Evolutionary conservation across 2,888 invertebrate species (phyloP).

Genomic region (Dusona sp.): DNA sequence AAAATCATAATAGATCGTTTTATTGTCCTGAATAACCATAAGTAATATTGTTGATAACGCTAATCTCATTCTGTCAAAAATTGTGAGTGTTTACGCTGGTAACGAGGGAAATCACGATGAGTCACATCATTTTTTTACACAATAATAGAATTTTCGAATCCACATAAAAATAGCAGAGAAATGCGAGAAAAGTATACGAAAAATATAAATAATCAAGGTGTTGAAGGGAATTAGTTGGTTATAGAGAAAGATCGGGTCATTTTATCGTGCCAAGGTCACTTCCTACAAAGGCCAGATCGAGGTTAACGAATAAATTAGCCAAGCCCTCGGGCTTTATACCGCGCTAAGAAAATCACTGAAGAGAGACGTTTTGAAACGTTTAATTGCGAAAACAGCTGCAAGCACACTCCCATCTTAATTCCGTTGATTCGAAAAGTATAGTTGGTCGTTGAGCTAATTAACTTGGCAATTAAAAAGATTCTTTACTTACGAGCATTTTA

Average conservation of each 20-base stretch:
- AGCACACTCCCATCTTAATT: neutral
- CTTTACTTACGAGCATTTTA: neutral
- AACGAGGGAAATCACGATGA: neutral
- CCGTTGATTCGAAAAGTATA: neutral
- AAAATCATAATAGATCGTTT: neutral
- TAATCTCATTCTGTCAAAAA: neutral
- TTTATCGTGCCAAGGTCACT: constrained; percentile 56
- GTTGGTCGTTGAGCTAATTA: neutral
- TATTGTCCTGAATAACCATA: neutral
- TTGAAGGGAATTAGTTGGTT: constrained; percentile 32
- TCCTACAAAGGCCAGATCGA: constrained; percentile 51
- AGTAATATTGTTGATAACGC: neutral
- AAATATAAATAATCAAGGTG: too few species aligned
- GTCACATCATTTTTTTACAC: neutral
- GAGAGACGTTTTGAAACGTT: neutral
- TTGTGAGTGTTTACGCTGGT: neutral
- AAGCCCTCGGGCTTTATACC: constrained; percentile 9
- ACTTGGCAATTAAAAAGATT: neutral
- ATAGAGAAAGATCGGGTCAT: constrained; percentile 23
- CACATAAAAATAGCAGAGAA: neutral
- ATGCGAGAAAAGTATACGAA: too few species aligned
- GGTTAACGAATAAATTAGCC: constrained; percentile 59
- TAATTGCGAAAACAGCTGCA: constrained; percentile 5
- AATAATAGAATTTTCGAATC: neutral
- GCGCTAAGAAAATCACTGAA: constrained; percentile 22